Evolutionary conservation across 2,888 invertebrate species (phyloP), one percentile per base, ranked within the genome.

Genomic region (Lycaena phlaeas): DNA sequence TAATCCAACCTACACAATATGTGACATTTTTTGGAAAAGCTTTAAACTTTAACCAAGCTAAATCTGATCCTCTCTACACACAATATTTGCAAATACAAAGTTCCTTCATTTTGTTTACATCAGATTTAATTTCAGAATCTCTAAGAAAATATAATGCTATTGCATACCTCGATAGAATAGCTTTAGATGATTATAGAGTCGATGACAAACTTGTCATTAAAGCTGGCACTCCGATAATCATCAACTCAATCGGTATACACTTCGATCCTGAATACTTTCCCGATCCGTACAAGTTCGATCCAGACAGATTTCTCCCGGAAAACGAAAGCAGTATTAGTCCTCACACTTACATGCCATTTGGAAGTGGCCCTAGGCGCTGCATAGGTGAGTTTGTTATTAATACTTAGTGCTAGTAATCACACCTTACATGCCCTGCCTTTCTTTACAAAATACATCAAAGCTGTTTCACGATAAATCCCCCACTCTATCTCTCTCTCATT

Each of bases 221-320:
- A 0, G 62, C 62, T 1, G 64, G 68, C 0, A 71, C 67, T 0
- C 54, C 60, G 0, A 45, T 64, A 1, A 62, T 57, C 40, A 50
- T 66, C 1, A 64, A 64, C 38, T 52, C 48, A 0, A 44, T 53
- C 1, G 64, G 63, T 7, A 57, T 66, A 53, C 65, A 66, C 14
- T 53, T 55, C 27, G 85, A 87, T 51, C 71, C 82, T 0, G 59
- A 79, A 12, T 78, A 72, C 52, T 88, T 66, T 53, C 76, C 85
- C 0, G 71, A 87, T 4, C 88, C 88, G 0, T 52, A 59, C 0
- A 70, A 72, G 49, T 88, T 87, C 46, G 73, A 86, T 49, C 88
- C 88, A 7, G 72, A 86, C 41, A 58, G 88, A 40, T 88, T 87
- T 48, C 76, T 66, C 17, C 81, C 86, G 0, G 86, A 87, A 48